Evolutionary conservation across 2,113 vertebrate genomes (phyloP).

Genomic region (Pterocles burchelli): DNA sequence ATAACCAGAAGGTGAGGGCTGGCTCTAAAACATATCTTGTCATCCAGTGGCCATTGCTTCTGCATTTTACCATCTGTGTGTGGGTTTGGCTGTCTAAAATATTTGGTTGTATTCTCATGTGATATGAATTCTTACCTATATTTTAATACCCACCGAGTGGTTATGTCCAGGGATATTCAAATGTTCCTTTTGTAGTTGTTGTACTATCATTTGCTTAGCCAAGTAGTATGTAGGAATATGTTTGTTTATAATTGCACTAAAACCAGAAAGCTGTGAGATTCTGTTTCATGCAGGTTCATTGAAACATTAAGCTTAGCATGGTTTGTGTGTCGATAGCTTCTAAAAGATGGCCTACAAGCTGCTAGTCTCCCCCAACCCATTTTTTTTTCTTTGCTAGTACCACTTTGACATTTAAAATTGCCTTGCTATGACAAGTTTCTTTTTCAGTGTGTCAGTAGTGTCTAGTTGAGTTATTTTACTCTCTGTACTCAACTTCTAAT

Average conservation of each 20-base stretch:
- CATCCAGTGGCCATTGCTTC: background rate
- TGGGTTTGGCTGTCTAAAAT: background rate
- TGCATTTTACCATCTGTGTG: background rate
- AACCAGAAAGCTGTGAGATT: background rate
- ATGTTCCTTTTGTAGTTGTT: background rate
- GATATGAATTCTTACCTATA: background rate
- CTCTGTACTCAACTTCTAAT: background rate
- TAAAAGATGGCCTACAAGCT: background rate
- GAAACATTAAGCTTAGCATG: background rate
- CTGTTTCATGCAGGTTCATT: background rate
- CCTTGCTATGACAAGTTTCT: background rate
- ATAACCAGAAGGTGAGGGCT: background rate
- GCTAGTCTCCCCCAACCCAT: background rate
- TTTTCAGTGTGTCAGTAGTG: background rate
- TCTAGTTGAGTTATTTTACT: constrained; percentile 3
- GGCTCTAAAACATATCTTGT: background rate
- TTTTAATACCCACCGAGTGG: background rate
- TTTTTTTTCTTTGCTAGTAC: background rate
- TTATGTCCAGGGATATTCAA: background rate
- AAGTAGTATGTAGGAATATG: background rate
- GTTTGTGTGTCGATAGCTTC: background rate
- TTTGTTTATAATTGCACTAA: background rate
- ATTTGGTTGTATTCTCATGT: background rate
- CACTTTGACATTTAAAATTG: background rate
- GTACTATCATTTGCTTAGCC: background rate